These are phyloP conservation scores for Carassius auratus DNA, from an alignment of 2,113 vertebrate species.

Conservation along the genomic window DNA sequence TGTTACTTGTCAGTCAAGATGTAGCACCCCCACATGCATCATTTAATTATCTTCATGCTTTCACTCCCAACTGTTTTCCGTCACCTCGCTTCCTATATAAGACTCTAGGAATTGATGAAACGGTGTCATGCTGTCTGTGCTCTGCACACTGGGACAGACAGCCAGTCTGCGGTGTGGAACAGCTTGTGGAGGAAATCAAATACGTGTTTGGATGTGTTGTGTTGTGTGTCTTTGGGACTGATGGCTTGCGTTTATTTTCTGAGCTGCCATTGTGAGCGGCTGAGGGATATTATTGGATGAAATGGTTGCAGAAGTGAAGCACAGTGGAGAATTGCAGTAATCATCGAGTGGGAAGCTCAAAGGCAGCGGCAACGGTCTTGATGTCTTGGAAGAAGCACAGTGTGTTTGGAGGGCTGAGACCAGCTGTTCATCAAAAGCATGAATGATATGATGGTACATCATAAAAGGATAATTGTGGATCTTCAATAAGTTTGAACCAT, in stretches of 20 bases:
- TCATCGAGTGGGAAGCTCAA: neutral
- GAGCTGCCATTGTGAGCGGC: neutral
- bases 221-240: neutral
- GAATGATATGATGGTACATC: neutral
- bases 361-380: neutral
- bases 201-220: neutral
- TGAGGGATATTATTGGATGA: neutral
- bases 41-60: constrained; percentile 18
- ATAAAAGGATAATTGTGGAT: neutral
- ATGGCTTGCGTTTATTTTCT: neutral
- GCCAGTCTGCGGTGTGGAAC: constrained; percentile 13
- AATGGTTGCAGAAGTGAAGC: neutral
- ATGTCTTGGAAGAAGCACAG: neutral
- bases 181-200: constrained; percentile 8
- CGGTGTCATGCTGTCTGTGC: constrained; percentile 16
- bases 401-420: neutral
- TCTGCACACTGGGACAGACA: neutral
- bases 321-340: neutral
- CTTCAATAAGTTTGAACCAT: neutral
- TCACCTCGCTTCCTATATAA: constrained; percentile 10
- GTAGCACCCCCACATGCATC: neutral
- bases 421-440: neutral
- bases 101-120: constrained; percentile 5
- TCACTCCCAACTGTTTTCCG: constrained; percentile 44
- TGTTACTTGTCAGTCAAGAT: neutral